Conservation (phyloP, 2,888 invertebrate genomes). For the Agapostemon virescens region DNA sequence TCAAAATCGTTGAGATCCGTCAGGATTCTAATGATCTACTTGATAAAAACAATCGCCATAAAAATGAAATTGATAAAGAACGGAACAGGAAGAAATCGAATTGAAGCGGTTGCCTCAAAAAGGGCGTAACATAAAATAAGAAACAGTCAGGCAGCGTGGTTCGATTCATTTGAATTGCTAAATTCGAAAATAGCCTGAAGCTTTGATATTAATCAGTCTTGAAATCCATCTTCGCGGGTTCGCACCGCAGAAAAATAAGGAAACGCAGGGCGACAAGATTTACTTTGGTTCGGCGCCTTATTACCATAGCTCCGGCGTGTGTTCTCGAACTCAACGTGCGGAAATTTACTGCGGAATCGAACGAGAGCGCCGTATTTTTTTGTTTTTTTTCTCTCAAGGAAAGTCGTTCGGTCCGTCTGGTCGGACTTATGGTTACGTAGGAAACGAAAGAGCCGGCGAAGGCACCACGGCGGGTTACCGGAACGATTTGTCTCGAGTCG, state of each 20-base stretch:
- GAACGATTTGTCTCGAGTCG: conserved; percentile 55
- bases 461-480: not conserved
- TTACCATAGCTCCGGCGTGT: conserved; percentile 30
- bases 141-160: not conserved
- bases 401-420: conserved; percentile 21
- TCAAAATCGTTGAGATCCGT: no score
- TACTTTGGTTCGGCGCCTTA: conserved; percentile 20
- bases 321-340: conserved; percentile 24
- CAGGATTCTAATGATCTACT: no score
- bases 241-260: conserved; percentile 36
- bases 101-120: not conserved
- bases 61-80: not conserved
- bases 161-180: conserved; percentile 38
- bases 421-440: conserved; percentile 35
- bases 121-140: not conserved
- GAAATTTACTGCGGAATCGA: conserved; percentile 45
- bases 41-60: not conserved
- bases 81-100: not conserved
- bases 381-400: no score
- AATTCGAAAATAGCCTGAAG: conserved; percentile 14
- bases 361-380: conserved; percentile 11
- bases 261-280: conserved; percentile 23
- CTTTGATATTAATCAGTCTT: conserved; percentile 28
- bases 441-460: conserved; percentile 22
- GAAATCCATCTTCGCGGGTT: conserved; percentile 31